Evolutionary conservation across 1,140 invertebrate genomes (phyloP).

Genomic region (Drosophila mojavensis): DNA sequence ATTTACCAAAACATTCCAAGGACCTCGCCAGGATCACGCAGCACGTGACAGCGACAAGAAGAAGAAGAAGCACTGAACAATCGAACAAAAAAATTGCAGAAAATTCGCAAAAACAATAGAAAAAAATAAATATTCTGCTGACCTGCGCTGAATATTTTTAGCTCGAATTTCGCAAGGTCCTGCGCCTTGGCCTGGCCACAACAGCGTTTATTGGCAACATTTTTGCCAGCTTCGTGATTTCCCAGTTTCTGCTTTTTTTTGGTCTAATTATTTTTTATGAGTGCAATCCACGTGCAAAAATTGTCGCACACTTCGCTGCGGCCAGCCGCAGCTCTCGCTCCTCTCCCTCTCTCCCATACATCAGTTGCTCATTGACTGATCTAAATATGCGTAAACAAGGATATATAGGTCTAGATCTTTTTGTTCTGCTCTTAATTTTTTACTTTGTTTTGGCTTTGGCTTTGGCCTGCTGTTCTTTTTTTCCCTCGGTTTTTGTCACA

Average conservation of each 20-base stretch:
- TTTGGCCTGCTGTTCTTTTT: conserved; percentile 49
- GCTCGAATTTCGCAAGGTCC: conserved; percentile 71
- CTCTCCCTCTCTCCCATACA: too few relatives aligned
- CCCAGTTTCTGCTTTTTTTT: conserved; percentile 64
- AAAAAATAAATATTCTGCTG: conserved; percentile 38
- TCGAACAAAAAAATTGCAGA: conserved; percentile 15
- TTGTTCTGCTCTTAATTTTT: conserved; percentile 62
- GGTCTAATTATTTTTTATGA: conserved; percentile 81
- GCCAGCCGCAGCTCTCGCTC: conserved; percentile 49
- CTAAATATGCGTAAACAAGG: not conserved
- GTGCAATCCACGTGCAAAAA: conserved; percentile 74
- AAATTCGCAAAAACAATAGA: conserved; percentile 20
- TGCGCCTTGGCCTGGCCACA: conserved; percentile 48
- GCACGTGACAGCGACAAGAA: conserved; percentile 69
- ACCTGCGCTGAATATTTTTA: conserved; percentile 63
- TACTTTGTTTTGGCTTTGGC: conserved; percentile 45
- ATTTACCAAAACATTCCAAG: conserved; percentile 60
- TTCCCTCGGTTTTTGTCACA: conserved; percentile 34
- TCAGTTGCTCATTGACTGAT: not conserved
- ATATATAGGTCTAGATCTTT: conserved; percentile 29
- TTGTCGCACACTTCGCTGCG: conserved; percentile 78
- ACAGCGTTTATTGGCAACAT: conserved; percentile 14
- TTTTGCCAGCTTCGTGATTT: conserved; percentile 7
- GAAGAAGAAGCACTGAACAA: conserved; percentile 1
- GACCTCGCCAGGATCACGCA: conserved; percentile 52